Base-by-base conservation (phyloP, 2,888 invertebrate genomes). In the Arctia plantaginis region DNA sequence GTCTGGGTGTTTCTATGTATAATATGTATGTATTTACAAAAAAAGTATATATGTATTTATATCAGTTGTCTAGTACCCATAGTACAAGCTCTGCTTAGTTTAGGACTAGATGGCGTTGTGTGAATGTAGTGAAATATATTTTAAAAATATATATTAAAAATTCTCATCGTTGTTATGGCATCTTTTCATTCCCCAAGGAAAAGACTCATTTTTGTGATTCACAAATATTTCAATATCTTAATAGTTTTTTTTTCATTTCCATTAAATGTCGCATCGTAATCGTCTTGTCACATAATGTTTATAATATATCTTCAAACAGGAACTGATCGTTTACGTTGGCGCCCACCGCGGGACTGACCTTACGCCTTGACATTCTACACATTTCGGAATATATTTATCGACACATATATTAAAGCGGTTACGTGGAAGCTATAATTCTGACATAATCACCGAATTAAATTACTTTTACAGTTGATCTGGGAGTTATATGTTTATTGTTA, bases 241-340 rank as follows among this genome's bases (percentile, higher is more conserved):
- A 27, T 27, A 59, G 4, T 59, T 1, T 20, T 51, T 23, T 23
- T 18, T 62, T 30, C 30, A 18, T 30, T 30, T 30, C 8, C 27
- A 30, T 59, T 4, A 27, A 30, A 62, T 18, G 66, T 70, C 27
- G 23, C 41, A 6, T 64, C 44, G 64, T 69, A 64, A 20, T 18
- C 47, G n/a, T 73, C 47, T 18, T 51, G 66, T 66, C 18, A 18
- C 35, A 55, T 41, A 66, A 73, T 30, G 65, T 30, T 69, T 41
- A 41, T 20, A 44, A 59, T 69, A 66, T 67, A 70, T 76, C 62
- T 69, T 72, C 72, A 73, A 82, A 85, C 78, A 82, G 82, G 83
- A 83, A 78, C 69, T 35, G 35, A 30, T 30, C 47, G 83, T 82
- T 86, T 82, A 83, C 71, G 13, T 81, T 86, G 87, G 84, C 86